Base-by-base conservation (phyloP, 37 sponge, comb jelly and placozoan genomes). In the Theonella swinhoei region DNA sequence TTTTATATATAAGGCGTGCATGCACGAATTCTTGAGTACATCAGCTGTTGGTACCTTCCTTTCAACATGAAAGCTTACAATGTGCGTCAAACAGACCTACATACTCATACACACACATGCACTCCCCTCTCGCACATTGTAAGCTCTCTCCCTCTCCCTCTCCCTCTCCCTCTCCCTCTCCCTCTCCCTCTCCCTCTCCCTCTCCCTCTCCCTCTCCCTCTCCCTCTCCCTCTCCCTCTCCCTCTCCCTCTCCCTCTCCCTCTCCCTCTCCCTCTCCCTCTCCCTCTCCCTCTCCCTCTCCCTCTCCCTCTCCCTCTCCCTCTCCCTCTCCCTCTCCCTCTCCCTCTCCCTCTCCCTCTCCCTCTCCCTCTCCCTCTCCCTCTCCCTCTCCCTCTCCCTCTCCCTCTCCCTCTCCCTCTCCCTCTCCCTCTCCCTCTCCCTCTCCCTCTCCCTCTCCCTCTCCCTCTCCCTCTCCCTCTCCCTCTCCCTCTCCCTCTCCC, bases 321-420 rank as follows among this genome's bases (percentile, higher is more conserved):
- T 68, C 69, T 68, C 69, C 24, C 69, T 68, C 69, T 68, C 69
- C 24, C 69, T 68, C 69, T 68, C 69, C 24, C 69, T 68, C 69
- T 68, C 69, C 24, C 69, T 68, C 69, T 68, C 69, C 24, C 69
- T n/a, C 29, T 68, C 29, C 29, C 29, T n/a, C 29, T 68, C 69
- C 24, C 69, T 68, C 69, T n/a, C 69, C 29, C 69, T 68, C 69
- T 68, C 69, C 24, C 69, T 68, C 69, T 68, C 69, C 29, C 69
- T 68, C 29, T n/a, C 29, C 24, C 29, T 68, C 29, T n/a, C 9
- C 29, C 69, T n/a, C 69, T 59, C 19, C 14, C 61, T 59, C 61
- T 22, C 61, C 20, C 61, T 59, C 61, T 59, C 61, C 61, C 19
- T 59, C 61, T 59, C 61, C 20, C 20, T 59, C 61, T 20, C 61